phyloP scores from a whole-genome alignment of 2,113 vertebrate species.

The Ciconia boyciana region DNA sequence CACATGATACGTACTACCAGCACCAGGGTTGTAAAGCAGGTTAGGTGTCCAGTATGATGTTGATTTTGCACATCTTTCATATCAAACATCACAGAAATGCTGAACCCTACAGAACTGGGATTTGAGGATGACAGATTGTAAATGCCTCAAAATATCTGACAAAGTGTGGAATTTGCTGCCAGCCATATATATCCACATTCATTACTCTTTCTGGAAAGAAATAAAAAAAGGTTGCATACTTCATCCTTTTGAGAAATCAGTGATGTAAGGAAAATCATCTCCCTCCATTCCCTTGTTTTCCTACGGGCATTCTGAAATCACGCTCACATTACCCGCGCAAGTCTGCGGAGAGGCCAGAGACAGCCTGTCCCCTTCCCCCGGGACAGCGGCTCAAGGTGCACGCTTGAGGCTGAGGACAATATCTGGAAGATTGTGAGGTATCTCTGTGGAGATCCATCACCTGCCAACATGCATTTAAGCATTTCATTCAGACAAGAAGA shows the following conservation, averaged over 20 bases:
- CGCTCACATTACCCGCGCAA: fast-evolving
- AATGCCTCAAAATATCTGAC: neutral
- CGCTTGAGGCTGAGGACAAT: fast-evolving
- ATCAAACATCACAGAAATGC: neutral
- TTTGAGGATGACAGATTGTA: neutral
- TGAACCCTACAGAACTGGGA: neutral
- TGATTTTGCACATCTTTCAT: neutral
- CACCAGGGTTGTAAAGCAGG: neutral
- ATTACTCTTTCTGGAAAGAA: neutral
- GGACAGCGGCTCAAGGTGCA: neutral
- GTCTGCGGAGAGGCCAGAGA: neutral
- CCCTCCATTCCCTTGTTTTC: neutral
- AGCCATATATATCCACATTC: fast-evolving
- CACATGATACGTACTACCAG: neutral
- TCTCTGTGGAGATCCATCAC: neutral
- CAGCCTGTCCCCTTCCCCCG: neutral
- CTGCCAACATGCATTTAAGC: neutral
- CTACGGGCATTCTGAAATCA: neutral
- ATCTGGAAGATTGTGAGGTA: neutral
- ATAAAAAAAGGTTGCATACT: neutral
- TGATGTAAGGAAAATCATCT: neutral
- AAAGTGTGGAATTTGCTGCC: neutral
- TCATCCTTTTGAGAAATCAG: neutral
- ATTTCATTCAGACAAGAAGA: neutral
- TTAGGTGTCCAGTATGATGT: neutral